A percentile compares a stretch with the other conserved stretches of the same genome.
These are phyloP conservation scores for Zaprionus tsacasi DNA, from an alignment of 1,140 invertebrate species.

Conservation along the genomic window DNA sequence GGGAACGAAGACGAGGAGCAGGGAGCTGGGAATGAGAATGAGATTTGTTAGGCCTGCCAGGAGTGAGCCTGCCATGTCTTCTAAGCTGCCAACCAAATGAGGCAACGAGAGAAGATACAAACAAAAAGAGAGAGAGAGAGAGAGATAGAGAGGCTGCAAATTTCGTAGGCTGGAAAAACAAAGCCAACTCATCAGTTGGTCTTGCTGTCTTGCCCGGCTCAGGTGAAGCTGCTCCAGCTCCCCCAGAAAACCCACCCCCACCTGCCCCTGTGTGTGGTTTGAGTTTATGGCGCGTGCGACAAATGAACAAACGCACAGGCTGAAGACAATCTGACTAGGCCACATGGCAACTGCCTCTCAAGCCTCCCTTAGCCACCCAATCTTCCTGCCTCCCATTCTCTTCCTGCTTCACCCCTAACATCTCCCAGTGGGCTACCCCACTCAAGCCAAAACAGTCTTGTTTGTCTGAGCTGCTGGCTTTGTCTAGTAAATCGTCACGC, in stretches of 20 bases:
- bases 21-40: constrained; percentile 13
- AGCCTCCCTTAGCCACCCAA: neutral
- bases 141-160: constrained; percentile 24
- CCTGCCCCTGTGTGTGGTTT: constrained; percentile 21
- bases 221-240: constrained; percentile 16
- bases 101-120: constrained; percentile 40
- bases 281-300: constrained; percentile 67
- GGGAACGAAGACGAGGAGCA: constrained; percentile 25
- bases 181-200: constrained; percentile 51
- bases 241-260: neutral
- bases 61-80: neutral
- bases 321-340: constrained; percentile 37
- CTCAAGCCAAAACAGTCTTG: constrained; percentile 42
- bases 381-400: neutral
- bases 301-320: constrained; percentile 65
- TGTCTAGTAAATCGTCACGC: constrained; percentile 45
- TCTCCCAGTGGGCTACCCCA: neutral
- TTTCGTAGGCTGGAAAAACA: constrained; percentile 46
- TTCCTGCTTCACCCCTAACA: no score
- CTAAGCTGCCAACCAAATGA: constrained; percentile 75
- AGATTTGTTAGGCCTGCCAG: constrained; percentile 31
- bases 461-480: constrained; percentile 68
- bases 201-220: constrained; percentile 24
- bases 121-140: neutral
- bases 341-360: constrained; percentile 33